A percentile compares a stretch with the other conserved stretches of the same genome.
Evolutionary conservation across 1,140 invertebrate genomes (phyloP).

Genomic region (Halyomorpha halys): DNA sequence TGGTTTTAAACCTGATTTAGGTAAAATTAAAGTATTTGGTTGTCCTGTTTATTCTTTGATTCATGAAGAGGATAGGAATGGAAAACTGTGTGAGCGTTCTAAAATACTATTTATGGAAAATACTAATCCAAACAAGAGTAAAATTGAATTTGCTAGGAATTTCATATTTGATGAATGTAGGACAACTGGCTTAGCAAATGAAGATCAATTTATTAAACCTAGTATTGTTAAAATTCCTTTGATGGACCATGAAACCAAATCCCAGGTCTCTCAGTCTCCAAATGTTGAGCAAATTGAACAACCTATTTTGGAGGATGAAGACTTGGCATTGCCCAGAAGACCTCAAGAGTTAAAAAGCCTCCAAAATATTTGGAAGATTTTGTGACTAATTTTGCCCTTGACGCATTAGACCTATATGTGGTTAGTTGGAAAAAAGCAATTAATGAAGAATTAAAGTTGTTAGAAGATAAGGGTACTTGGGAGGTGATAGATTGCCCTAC

Average conservation of each 20-base stretch:
- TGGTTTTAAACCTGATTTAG: slow-evolving; percentile 26
- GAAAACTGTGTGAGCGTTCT: neutral
- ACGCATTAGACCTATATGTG: too few species aligned
- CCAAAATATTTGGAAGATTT: too few species aligned
- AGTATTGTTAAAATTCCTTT: too few species aligned
- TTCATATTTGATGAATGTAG: neutral
- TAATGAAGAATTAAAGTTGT: neutral
- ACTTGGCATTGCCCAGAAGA: too few species aligned
- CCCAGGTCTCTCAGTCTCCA: too few species aligned
- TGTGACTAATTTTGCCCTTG: too few species aligned
- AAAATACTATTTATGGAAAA: neutral
- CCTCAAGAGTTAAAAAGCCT: too few species aligned
- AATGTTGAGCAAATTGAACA: too few species aligned
- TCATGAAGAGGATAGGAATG: slow-evolving; percentile 6
- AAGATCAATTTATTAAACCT: too few species aligned
- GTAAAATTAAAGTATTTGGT: slow-evolving; percentile 29
- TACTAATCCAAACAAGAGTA: neutral
- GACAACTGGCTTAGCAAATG: too few species aligned
- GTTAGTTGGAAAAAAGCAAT: neutral
- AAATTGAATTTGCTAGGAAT: neutral
- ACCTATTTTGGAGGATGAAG: too few species aligned
- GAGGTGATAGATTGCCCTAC: neutral
- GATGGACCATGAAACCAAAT: too few species aligned
- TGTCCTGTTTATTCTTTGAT: slow-evolving; percentile 20
- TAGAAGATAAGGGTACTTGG: neutral